Evolutionary conservation across 2,797 vertebrate species (phyloP).

Genomic region (Microchirus variegatus): DNA sequence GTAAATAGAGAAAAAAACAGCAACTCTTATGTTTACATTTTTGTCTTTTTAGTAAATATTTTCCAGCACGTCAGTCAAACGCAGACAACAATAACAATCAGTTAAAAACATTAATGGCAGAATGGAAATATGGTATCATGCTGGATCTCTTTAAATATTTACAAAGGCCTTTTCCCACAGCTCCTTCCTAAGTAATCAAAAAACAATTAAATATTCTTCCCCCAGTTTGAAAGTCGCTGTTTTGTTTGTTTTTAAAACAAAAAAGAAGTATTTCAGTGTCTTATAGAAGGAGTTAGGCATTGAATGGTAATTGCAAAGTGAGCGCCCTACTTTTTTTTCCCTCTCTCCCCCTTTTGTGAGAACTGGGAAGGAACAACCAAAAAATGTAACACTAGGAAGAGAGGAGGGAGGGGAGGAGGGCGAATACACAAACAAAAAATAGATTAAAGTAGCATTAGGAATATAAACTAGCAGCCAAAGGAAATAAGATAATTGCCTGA

Average conservation of each 20-base stretch:
- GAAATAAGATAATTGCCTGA: constrained; percentile 76
- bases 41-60: constrained; percentile 59
- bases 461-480: constrained; percentile 73
- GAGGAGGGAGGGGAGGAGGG: constrained; percentile 20
- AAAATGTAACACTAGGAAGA: constrained; percentile 60
- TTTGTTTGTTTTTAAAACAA: constrained; percentile 84
- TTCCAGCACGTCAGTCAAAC: constrained; percentile 70
- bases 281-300: constrained; percentile 79
- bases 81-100: constrained; percentile 80
- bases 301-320: constrained; percentile 80
- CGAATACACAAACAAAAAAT: constrained; percentile 75
- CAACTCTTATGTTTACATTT: constrained; percentile 50
- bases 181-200: constrained; percentile 85
- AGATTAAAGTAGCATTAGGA: constrained; percentile 75
- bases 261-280: constrained; percentile 83
- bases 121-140: constrained; percentile 82
- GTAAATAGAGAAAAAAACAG: neutral
- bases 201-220: constrained; percentile 88
- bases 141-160: constrained; percentile 88
- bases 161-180: constrained; percentile 85
- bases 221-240: constrained; percentile 77
- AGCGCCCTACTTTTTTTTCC: constrained; percentile 80
- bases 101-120: constrained; percentile 80
- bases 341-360: constrained; percentile 62
- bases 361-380: constrained; percentile 74